Base-by-base conservation (phyloP, 2,797 vertebrate genomes). In the Phataginus tetradactyla region DNA sequence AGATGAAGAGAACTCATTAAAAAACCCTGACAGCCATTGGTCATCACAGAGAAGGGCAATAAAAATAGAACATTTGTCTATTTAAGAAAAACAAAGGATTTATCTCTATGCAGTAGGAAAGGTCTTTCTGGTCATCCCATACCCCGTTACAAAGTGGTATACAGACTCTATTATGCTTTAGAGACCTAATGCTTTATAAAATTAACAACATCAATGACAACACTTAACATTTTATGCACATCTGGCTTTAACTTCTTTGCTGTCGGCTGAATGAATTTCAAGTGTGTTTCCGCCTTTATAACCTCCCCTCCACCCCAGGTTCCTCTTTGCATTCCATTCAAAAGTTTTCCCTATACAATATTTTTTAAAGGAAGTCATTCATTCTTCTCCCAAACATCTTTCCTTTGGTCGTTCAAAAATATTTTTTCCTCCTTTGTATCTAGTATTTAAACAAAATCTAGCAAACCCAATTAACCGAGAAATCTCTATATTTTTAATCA, bases 301-400 rank as follows among this genome's bases (percentile, higher is more conserved):
- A 75, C n/a, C 51, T 64, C 17, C 45, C 45, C 45, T 2, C 45
- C 39, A 34, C 5, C 15, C 9, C 49, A 74, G 29, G 27, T 42
- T 64, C 37, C 49, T 64, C 45, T 91, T 93, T 86, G 80, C 53
- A 87, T 91, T 85, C 68, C 34, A 86, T 45, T 69, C 84, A 68
- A 66, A 57, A 53, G 11, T 80, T 94, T 91, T 86, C 86, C 78
- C 49, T 37, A 53, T 90, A 96, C 61, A 81, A 5, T 66, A 55
- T 39, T 96, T 74, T 89, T 91, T 72, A 83, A 66, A 81, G 66
- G 63, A 94, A 93, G 84, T 84, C 59, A 90, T 91, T 86, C 86
- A 34, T 59, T 91, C 49, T 94, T 91, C 49, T 61, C 66, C 27
- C 53, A 55, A 29, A 92, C 5, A 29, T 66, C 32, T 69, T 94